phyloP scores from a whole-genome alignment of 2,797 vertebrate genomes.

The Sebastes vulpes region DNA sequence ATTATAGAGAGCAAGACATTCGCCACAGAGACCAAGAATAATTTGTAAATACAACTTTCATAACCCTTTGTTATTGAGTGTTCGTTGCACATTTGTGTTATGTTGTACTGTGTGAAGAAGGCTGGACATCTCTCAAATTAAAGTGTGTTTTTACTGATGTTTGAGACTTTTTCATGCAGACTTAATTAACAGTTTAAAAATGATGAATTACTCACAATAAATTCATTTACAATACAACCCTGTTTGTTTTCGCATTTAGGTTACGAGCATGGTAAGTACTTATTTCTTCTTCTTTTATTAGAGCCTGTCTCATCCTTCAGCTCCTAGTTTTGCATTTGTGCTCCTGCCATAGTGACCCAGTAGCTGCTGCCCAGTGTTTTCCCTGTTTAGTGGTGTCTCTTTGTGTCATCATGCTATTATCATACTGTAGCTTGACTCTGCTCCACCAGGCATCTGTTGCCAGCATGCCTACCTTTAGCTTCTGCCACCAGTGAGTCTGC shows the following conservation, averaged over 20 bases:
- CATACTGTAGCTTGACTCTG: slow-evolving; percentile 41
- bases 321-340: slow-evolving; percentile 80
- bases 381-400: slow-evolving; percentile 38
- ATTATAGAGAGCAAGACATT: slow-evolving; percentile 45
- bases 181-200: neutral
- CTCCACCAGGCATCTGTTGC: slow-evolving; percentile 61
- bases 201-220: neutral
- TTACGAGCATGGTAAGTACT: slow-evolving; percentile 99
- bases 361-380: slow-evolving; percentile 56
- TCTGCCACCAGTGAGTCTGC: slow-evolving; percentile 73
- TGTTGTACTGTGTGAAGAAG: slow-evolving; percentile 9
- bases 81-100: slow-evolving; percentile 22
- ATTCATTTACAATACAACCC: slow-evolving; percentile 63
- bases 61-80: slow-evolving; percentile 24
- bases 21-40: slow-evolving; percentile 6
- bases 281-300: slow-evolving; percentile 82
- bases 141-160: neutral
- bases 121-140: neutral
- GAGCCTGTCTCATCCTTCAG: slow-evolving; percentile 54
- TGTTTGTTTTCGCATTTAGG: slow-evolving; percentile 93
- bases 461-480: slow-evolving; percentile 88
- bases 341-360: slow-evolving; percentile 79
- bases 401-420: slow-evolving; percentile 41
- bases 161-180: slow-evolving; percentile 4
- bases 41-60: slow-evolving; percentile 54